These are phyloP conservation scores for Diplogasteroides magnus DNA, from an alignment of 1,140 invertebrate genomes.

Conservation along the genomic window DNA sequence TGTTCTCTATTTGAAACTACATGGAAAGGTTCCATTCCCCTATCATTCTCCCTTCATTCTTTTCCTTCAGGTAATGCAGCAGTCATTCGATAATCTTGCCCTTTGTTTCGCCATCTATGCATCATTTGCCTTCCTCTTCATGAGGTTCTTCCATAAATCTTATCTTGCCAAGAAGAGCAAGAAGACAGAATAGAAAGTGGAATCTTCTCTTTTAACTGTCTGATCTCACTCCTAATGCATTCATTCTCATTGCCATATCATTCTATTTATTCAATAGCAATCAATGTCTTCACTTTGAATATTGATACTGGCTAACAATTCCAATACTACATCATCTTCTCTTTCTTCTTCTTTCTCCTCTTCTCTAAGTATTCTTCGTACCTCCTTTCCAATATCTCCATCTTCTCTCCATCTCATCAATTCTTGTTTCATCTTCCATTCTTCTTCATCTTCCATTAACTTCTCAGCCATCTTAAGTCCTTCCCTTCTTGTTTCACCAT, in stretches of 20 bases:
- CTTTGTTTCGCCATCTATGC: constrained; percentile 86
- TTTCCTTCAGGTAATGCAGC: constrained; percentile 69
- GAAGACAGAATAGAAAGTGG: constrained; percentile 14
- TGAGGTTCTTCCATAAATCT: constrained; percentile 58
- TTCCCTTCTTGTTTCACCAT: neutral
- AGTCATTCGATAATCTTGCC: constrained; percentile 77
- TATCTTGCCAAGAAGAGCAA: constrained; percentile 38
- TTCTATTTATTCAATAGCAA: neutral
- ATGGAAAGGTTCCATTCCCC: constrained; percentile 28
- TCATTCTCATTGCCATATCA: neutral
- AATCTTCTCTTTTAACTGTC: neutral
- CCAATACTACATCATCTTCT: neutral
- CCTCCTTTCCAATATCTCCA: neutral
- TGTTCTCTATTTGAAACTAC: constrained; percentile 54
- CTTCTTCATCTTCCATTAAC: neutral
- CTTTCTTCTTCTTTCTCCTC: neutral
- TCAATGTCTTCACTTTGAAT: neutral
- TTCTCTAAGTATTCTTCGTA: neutral
- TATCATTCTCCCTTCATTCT: constrained; percentile 59
- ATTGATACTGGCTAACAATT: neutral
- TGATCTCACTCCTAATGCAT: neutral
- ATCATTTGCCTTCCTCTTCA: constrained; percentile 59
- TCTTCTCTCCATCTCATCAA: neutral
- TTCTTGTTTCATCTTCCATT: neutral
- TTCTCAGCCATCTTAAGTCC: neutral